Evolutionary conservation across 2,888 invertebrate species (phyloP).

Genomic region (Agonum fuliginosum): DNA sequence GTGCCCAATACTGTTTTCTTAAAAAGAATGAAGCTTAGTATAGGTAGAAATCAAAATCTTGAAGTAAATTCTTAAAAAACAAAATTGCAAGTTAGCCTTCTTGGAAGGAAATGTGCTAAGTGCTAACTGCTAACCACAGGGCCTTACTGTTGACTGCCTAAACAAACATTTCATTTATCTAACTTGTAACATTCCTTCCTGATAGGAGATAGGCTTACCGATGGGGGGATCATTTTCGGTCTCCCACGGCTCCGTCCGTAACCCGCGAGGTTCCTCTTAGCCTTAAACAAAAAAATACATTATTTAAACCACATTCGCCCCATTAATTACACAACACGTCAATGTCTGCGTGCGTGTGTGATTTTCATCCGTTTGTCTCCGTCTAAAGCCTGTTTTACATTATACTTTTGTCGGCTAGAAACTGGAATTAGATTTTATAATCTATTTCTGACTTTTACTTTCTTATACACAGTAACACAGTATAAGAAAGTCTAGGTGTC

Average conservation of each 20-base stretch:
- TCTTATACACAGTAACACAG: no score
- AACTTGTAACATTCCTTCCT: background rate
- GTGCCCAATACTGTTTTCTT: no score
- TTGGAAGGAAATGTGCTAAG: no score
- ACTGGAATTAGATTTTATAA: no score
- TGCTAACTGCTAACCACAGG: no score
- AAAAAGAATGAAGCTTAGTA: no score
- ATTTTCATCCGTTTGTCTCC: constrained; percentile 25
- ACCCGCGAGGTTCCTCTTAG: constrained; percentile 10
- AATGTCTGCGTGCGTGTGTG: constrained; percentile 25
- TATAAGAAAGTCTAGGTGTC: no score
- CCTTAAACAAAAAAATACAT: constrained; percentile 26
- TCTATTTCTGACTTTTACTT: no score
- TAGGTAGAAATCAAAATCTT: no score
- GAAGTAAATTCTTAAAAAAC: no score
- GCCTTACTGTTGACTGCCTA: no score
- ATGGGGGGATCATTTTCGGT: constrained; percentile 6
- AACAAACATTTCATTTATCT: background rate
- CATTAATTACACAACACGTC: constrained; percentile 47
- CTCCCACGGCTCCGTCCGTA: constrained; percentile 19
- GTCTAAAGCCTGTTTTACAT: background rate
- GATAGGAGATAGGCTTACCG: background rate
- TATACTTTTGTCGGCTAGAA: background rate
- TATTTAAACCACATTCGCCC: constrained; percentile 46
- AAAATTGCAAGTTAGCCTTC: no score